Base-by-base conservation (phyloP, 1,140 invertebrate species). In the Drosophila takahashii region DNA sequence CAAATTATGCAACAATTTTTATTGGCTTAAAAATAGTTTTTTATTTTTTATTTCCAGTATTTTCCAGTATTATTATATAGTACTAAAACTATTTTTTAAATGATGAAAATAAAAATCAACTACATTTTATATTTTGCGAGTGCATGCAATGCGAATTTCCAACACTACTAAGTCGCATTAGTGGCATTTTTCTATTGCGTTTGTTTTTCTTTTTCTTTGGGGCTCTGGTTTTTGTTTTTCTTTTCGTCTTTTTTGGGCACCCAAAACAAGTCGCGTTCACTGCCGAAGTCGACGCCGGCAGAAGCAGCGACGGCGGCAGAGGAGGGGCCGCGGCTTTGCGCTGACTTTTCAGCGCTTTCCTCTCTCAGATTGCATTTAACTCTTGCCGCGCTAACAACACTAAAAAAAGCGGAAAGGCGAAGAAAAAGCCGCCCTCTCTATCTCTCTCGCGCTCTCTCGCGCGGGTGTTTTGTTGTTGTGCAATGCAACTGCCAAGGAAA, bases 301-400 rank as follows among this genome's bases (percentile, higher is more conserved):
- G 22, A 22, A 22, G 22, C 22, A 22, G 22, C 22, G 22, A 22
- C 22, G 26, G 26, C 29, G 15, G 16, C 76, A 32, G 54, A 22
- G 53, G 62, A 64, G 56, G 18, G 32, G 10, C 47, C 16, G 37
- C 57, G 47, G 10, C 42, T 50, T 34, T 18, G 10, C 50, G 57
- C 42, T 54, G 70, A 52, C 53, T 74, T 59, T 67, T 61, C 45
- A 56, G 66, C 44, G 74, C 45, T 69, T 58, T 54, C 51, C 56
- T 54, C 48, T 57, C 42, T 59, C 51, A 83, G 79, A 87, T 83
- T 87, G 84, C 84, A 87, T 89, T 87, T 89, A 87, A 87, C 83
- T 89, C 84, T 87, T 89, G 84, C 84, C 83, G 83, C 84, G 83
- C 83, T 75, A 75, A 81, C 84, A 89, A 87, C 75, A 61, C 83